phyloP scores from a whole-genome alignment of 2,888 invertebrate genomes.

The Hermaeophaga mercurialis region DNA sequence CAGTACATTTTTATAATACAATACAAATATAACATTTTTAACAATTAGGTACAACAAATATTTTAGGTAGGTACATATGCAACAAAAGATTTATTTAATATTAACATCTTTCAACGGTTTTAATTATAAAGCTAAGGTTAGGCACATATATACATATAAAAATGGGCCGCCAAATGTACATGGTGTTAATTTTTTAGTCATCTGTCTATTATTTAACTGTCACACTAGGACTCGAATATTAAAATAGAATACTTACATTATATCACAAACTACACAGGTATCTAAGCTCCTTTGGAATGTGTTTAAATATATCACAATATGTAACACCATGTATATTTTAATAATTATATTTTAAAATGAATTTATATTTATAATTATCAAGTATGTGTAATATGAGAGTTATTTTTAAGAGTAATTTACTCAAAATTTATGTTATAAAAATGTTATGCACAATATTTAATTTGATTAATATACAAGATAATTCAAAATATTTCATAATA shows the following conservation, averaged over 20 bases:
- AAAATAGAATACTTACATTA: conserved; percentile 24
- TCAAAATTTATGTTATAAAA: no score
- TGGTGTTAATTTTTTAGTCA: conserved; percentile 19
- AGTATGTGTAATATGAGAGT: background rate
- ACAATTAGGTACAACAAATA: conserved; percentile 36
- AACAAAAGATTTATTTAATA: conserved; percentile 29
- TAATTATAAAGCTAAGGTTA: conserved; percentile 49
- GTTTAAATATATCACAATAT: conserved; percentile 18
- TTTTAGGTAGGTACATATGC: conserved; percentile 27
- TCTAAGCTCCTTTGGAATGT: conserved; percentile 20
- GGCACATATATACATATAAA: conserved; percentile 53
- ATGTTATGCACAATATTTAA: no score
- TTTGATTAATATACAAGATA: no score
- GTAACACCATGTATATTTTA: conserved; percentile 21
- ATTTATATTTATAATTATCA: background rate
- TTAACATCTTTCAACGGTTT: conserved; percentile 26
- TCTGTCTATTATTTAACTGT: conserved; percentile 1
- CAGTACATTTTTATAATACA: conserved; percentile 52
- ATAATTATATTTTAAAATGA: background rate
- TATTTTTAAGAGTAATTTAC: background rate
- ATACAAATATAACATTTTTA: conserved; percentile 55
- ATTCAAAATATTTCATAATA: no score
- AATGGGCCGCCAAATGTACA: conserved; percentile 34
- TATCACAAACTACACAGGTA: conserved; percentile 26
- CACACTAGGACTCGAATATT: conserved; percentile 2